Percentiles rank a stretch among this genome's conserved stretches.
Conservation (phyloP, 53 echinoderm and acorn worm genomes). For the Actinopyga echinites region DNA sequence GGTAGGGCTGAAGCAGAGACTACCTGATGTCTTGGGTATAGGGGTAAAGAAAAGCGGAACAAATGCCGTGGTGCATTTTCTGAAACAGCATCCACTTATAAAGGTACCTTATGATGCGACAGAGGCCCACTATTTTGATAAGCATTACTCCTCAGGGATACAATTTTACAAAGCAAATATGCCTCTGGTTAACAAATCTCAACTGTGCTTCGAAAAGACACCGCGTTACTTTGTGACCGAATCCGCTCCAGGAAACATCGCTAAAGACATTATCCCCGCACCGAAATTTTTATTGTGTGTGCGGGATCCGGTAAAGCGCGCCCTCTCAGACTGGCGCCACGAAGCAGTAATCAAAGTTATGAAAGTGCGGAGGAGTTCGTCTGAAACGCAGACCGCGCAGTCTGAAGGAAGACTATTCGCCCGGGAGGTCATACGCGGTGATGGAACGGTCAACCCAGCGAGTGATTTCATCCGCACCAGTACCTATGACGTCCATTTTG, state of each 20-base stretch:
- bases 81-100: conserved; percentile 52
- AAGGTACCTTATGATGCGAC: not conserved
- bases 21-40: conserved; percentile 53
- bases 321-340: conserved; percentile 43
- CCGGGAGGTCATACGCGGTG: not conserved
- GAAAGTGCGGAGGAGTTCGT: not conserved
- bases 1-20: conserved; percentile 39
- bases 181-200: conserved; percentile 18
- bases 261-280: conserved; percentile 11
- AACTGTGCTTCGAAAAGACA: conserved; percentile 48
- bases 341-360: not conserved
- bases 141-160: conserved; percentile 33
- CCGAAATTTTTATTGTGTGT: conserved; percentile 46
- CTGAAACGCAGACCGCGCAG: not conserved
- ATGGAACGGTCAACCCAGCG: not conserved
- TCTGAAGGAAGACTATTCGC: not conserved
- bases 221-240: conserved; percentile 42
- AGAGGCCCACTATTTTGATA: conserved; percentile 54
- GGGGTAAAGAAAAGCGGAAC: conserved; percentile 54
- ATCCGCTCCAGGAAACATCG: conserved; percentile 6
- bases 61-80: conserved; percentile 17
- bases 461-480: conserved; percentile 23
- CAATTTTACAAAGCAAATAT: conserved; percentile 47
- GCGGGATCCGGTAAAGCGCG: conserved; percentile 54
- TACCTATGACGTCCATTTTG: conserved; percentile 15